These are phyloP conservation scores for Pseudomyrmex sp. DNA, from an alignment of 1,140 invertebrate species.

Conservation along the genomic window DNA sequence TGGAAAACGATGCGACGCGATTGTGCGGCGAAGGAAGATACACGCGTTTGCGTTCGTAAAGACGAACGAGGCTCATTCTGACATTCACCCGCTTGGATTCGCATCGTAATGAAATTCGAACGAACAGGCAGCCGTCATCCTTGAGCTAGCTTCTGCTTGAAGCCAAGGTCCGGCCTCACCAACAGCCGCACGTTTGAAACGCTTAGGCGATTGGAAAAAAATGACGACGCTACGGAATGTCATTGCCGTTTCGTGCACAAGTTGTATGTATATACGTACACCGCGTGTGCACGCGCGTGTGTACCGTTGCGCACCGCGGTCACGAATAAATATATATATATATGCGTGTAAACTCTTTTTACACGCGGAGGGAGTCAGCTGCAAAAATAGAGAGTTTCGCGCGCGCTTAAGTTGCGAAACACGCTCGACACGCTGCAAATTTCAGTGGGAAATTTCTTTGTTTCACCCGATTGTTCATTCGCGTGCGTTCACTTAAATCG, in stretches of 20 bases:
- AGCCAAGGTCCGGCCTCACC: constrained; percentile 65
- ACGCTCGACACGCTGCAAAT: constrained; percentile 22
- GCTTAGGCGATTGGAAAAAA: constrained; percentile 72
- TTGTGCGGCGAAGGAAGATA: constrained; percentile 41
- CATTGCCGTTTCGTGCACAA: constrained; percentile 68
- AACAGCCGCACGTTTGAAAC: constrained; percentile 62
- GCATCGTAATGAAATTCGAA: constrained; percentile 74
- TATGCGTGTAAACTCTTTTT: neutral
- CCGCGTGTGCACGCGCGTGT: neutral
- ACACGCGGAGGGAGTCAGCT: neutral
- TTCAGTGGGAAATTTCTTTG: constrained; percentile 37
- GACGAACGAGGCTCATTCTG: constrained; percentile 60
- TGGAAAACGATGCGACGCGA: neutral
- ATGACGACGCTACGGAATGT: constrained; percentile 71
- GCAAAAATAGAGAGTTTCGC: constrained; percentile 50
- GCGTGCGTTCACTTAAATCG: constrained; percentile 21
- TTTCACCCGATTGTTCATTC: neutral
- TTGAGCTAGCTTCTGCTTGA: constrained; percentile 74
- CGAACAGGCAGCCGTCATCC: constrained; percentile 71
- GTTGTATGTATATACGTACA: constrained; percentile 11
- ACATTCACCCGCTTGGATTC: constrained; percentile 75
- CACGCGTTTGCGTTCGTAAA: constrained; percentile 61
- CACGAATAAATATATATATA: neutral
- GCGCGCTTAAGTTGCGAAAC: constrained; percentile 24
- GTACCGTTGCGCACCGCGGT: neutral